Base-by-base conservation (phyloP, 1,140 invertebrate genomes). In the Paraescarpia echinospica region DNA sequence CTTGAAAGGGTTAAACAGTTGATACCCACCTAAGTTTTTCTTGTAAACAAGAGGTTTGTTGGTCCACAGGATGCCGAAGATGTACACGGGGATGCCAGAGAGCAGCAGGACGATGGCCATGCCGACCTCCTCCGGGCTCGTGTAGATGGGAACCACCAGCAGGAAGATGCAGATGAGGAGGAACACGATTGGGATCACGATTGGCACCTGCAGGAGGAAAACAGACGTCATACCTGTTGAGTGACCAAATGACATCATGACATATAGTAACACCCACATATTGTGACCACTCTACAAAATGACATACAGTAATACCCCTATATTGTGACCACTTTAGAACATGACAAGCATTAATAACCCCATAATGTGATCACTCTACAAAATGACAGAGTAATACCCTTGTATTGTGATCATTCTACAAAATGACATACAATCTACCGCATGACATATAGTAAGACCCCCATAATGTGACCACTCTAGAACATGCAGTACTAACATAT, bases 91-190 rank as follows among this genome's bases (percentile, higher is more conserved):
- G 35, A 97, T 94, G 77, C 97, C 97, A 59, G 96, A 94, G 0
- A 96, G 93, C 12, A 97, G 96, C 34, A 97, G 95, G 93, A 97
- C 95, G 18, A 98, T 96, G 22, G 98, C 98, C 94, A 98, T 97
- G 8, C 97, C 97, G 14, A 99, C 99, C 96, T 99, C 98, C 1
- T 97, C 96, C 0, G 99, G 99, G 93, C 98, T 98, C 33, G 98
- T 98, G 93, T 98, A 97, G 97, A 99, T 98, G 31, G 99, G 99
- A 33, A 99, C 98, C 33, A 99, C 97, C 33, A 99, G 98, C 92
- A 99, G 98, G 95, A 99, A 98, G 12, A 99, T 96, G 22, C 98
- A 99, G 92, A 97, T 98, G 33, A 98, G 94, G 93, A 99, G 98
- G 96, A 99, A 99, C 1, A 98, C 95, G 48, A 98, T 97, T 89